Percentiles rank a stretch among this genome's conserved stretches.
These are phyloP conservation scores for Erythrolamprus reginae DNA, from an alignment of 2,113 vertebrate species.

Conservation along the genomic window DNA sequence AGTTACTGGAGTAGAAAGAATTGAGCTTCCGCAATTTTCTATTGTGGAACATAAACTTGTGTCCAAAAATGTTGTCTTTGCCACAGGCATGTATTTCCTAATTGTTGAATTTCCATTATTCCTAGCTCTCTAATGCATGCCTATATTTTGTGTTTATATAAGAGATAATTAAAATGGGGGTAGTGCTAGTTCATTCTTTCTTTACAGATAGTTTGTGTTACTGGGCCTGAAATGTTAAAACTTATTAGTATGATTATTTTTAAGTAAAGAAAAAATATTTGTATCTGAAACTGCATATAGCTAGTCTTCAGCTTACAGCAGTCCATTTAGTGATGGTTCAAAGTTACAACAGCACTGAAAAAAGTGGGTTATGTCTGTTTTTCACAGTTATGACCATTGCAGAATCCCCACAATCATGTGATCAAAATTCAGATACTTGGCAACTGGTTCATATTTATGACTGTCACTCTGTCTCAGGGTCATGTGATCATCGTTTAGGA, in stretches of 20 bases:
- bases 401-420: neutral
- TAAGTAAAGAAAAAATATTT: neutral
- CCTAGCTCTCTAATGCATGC: neutral
- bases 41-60: conserved; percentile 94
- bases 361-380: neutral
- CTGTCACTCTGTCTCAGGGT: neutral
- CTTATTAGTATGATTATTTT: neutral
- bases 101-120: neutral
- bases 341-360: neutral
- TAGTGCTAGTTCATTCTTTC: neutral
- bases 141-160: neutral
- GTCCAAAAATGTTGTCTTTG: conserved; percentile 95
- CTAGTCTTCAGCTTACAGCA: neutral
- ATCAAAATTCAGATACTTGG: neutral
- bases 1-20: conserved; percentile 89
- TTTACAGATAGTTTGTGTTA: neutral
- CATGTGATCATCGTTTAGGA: neutral
- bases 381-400: neutral
- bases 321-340: neutral
- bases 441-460: neutral
- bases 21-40: conserved; percentile 97
- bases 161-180: neutral
- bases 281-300: neutral
- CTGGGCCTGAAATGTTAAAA: neutral
- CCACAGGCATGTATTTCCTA: conserved; percentile 79